Evolutionary conservation across 35 echinoderm and acorn worm genomes (phyloP), one percentile per base, ranked within the genome.

Genomic region (Diadema setosum): DNA sequence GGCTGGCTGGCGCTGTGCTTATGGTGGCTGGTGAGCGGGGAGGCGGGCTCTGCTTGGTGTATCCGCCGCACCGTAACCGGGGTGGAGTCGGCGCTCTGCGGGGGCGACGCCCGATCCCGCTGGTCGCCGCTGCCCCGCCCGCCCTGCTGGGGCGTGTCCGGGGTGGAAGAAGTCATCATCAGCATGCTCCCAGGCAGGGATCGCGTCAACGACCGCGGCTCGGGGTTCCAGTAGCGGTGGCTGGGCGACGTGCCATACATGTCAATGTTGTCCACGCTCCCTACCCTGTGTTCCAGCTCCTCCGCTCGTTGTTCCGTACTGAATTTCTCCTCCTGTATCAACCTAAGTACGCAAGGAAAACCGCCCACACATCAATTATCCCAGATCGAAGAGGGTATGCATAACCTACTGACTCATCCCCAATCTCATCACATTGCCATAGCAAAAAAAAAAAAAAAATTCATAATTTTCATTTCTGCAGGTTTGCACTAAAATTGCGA

Each of bases 301-400:
- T 99, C 96, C 31, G 92, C 96, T 35, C 96, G 29, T 60, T 89
- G 89, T 82, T 99, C 96, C 2, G 96, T 94, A 17, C 89, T 92
- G 39, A 90, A 91, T 83, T 99, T 99, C 31, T 99, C 96, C 74
- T 99, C 96, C 87, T 98, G 96, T 83, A 99, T 95, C 50, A 95
- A 81, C 67, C 96, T 99, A 31, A n/a, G 0, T n/a, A n/a, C n/a
- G n/a, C n/a, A n/a, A n/a, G n/a, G n/a, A n/a, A n/a, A n/a, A n/a
- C n/a, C n/a, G n/a, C n/a, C n/a, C n/a, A n/a, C n/a, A n/a, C n/a
- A n/a, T n/a, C n/a, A n/a, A n/a, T n/a, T n/a, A n/a, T n/a, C n/a
- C n/a, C n/a, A n/a, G n/a, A n/a, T n/a, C n/a, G n/a, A n/a, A n/a
- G n/a, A n/a, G n/a, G n/a, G n/a, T n/a, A n/a, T n/a, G n/a, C n/a